Percentiles rank a stretch among this genome's conserved stretches.
phyloP scores from a whole-genome alignment of 64 coral and sea anemone species.

The Exaiptasia diaphana region DNA sequence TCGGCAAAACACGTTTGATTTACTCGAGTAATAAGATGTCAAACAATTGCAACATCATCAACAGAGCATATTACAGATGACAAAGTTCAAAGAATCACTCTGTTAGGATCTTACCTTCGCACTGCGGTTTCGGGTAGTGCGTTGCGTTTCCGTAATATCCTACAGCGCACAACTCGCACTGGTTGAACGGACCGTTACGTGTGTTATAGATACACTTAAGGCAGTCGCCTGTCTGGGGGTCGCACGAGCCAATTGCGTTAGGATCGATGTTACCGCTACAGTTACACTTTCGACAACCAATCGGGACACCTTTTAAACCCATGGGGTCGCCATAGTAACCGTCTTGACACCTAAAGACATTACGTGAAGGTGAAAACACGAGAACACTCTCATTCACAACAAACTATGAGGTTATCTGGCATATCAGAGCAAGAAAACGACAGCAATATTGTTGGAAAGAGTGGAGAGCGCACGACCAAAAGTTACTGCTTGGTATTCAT shows the following conservation, averaged over 20 bases:
- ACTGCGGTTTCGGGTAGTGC: constrained; percentile 87
- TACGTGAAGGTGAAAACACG: neutral
- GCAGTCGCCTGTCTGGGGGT: constrained; percentile 77
- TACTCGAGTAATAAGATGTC: no score
- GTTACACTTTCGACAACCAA: constrained; percentile 82
- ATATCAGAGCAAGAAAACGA: no score
- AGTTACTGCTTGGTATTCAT: no score
- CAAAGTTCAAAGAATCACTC: no score
- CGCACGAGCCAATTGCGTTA: constrained; percentile 85
- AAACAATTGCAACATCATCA: no score
- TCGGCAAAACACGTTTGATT: no score
- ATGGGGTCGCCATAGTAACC: constrained; percentile 91
- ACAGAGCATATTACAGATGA: no score
- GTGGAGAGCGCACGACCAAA: no score
- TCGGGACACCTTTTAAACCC: constrained; percentile 42
- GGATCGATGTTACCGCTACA: constrained; percentile 96
- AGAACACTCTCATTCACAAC: neutral
- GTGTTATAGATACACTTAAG: constrained; percentile 93
- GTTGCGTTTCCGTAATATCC: constrained; percentile 95
- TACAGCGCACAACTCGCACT: constrained; percentile 77
- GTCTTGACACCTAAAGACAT: constrained; percentile 56
- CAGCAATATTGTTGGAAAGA: no score
- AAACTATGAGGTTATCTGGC: no score
- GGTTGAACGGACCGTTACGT: constrained; percentile 65
- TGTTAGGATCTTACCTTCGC: constrained; percentile 79